Base-by-base conservation (phyloP, 2,888 invertebrate genomes). In the Alcis repandata region DNA sequence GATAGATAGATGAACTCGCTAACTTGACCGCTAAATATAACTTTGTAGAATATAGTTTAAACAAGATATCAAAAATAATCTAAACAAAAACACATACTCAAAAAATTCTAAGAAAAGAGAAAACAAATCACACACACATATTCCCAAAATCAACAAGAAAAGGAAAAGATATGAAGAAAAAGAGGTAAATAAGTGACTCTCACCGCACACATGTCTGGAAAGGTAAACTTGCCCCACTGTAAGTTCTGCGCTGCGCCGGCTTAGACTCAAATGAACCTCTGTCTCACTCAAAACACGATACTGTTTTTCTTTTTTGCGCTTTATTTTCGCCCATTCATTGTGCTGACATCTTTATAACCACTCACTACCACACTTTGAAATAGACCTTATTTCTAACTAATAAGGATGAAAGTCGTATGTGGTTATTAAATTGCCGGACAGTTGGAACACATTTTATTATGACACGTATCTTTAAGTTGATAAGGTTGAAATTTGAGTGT, bases 321-420 rank as follows among this genome's bases (percentile, higher is more conserved):
- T 71, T 73, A 71, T 70, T 73, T 70, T 67, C 65, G 66, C 22
- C 70, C 70, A 71, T 73, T 73, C 73, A 73, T 71, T 70, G 53
- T 48, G 67, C 17, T 66, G 71, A 73, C 73, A 71, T 71, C 62
- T 73, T 71, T 73, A 71, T 69, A 51, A 59, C 68, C 43, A 46
- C 7, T n/a, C 13, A 7, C 40, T 2, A 17, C 11, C 6, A 33
- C 27, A 48, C 13, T 13, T 8, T 0, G 59, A n/a, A 36, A 17
- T 27, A 13, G 15, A 33, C 43, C 43, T 60, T 68, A 62, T 56
- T 33, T 0, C 20, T 9, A 32, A 43, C 0, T 0, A 1, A n/a
- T 36, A 51, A n/a, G 11, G 13, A 1, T 36, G 20, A 19, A 51
- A 51, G 6, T 51, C 36, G 17, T 27, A 2, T 38, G 32, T 1